These are phyloP conservation scores for Apotomis betuletana DNA, from an alignment of 2,888 invertebrate species.

Conservation along the genomic window DNA sequence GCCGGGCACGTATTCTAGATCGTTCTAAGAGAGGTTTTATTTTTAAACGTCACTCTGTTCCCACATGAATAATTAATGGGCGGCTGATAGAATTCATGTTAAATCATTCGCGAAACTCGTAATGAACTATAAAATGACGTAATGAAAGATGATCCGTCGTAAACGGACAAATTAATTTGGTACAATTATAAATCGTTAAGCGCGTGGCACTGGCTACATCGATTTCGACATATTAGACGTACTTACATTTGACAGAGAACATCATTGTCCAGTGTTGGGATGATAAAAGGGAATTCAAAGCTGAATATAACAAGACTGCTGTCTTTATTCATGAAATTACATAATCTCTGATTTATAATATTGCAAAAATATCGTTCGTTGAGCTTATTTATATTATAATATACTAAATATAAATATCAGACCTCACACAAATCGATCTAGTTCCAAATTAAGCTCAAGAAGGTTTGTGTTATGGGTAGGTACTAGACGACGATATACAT, in stretches of 20 bases:
- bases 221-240: not conserved
- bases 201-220: not conserved
- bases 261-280: too few species aligned
- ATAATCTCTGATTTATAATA: too few species aligned
- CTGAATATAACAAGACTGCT: too few species aligned
- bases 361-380: too few species aligned
- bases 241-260: not conserved
- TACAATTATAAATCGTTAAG: conserved; percentile 18
- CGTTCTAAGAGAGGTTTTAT: not conserved
- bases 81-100: conserved; percentile 29
- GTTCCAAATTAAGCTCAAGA: too few species aligned
- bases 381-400: too few species aligned
- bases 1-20: conserved; percentile 28
- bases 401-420: too few species aligned
- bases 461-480: too few species aligned
- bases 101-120: conserved; percentile 31
- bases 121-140: conserved; percentile 32
- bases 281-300: too few species aligned
- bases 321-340: too few species aligned
- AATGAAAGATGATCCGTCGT: conserved; percentile 29
- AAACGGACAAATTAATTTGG: conserved; percentile 30
- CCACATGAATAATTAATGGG: conserved; percentile 31
- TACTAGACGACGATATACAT: too few species aligned
- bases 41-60: conserved; percentile 31
- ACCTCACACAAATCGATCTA: too few species aligned